phyloP scores from a whole-genome alignment of 2,113 vertebrate species.

The Corythaeola cristata region DNA sequence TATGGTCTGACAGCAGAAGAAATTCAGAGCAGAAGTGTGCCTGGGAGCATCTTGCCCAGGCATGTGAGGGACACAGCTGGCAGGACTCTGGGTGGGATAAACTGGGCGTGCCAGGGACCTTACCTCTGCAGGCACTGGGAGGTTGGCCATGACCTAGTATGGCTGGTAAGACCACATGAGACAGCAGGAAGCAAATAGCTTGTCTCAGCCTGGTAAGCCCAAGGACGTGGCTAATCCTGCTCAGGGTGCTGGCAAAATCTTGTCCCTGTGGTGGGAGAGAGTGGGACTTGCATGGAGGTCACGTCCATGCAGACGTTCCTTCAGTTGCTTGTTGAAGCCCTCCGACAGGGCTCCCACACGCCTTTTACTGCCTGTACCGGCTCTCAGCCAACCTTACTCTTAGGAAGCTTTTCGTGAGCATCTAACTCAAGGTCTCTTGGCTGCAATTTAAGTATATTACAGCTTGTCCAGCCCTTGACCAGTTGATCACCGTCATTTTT shows the following conservation, averaged over 20 bases:
- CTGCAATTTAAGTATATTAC: conserved; percentile 29
- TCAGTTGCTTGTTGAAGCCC: not conserved
- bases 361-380: not conserved
- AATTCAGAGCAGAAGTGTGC: not conserved
- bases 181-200: not conserved
- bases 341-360: not conserved
- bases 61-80: not conserved
- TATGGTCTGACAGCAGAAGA: not conserved
- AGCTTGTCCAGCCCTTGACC: not conserved
- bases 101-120: no score
- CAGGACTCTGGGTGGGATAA: not conserved
- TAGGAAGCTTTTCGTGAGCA: not conserved
- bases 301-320: not conserved
- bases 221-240: not conserved
- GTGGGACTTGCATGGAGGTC: not conserved
- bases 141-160: not conserved
- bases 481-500: conserved; percentile 2
- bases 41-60: not conserved
- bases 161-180: not conserved
- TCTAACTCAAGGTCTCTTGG: not conserved
- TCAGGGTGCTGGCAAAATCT: not conserved
- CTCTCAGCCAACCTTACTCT: not conserved
- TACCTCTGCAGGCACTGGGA: not conserved
- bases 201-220: not conserved
- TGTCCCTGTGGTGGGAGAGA: not conserved